Conservation (phyloP, 2,113 vertebrate genomes). For the Xyrauchen texanus region DNA sequence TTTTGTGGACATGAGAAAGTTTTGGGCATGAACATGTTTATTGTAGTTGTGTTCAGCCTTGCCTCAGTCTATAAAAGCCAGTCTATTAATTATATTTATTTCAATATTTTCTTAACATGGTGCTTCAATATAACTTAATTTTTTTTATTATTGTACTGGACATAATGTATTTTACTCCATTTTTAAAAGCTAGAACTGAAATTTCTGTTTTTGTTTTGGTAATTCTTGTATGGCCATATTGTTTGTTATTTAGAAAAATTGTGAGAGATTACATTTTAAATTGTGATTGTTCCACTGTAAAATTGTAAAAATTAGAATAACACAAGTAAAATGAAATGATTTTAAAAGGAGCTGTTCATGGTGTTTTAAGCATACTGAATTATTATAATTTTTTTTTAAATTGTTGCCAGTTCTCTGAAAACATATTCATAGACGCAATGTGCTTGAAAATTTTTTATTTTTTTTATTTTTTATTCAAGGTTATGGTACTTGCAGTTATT, state of each 20-base stretch:
- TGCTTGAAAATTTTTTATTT: no score
- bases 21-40: neutral
- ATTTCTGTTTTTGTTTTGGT: neutral
- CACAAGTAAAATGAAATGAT: conserved; percentile 65
- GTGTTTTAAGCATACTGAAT: neutral
- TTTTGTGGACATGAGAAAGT: neutral
- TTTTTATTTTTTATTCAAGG: neutral
- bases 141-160: conserved; percentile 65
- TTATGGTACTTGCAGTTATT: neutral
- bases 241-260: conserved; percentile 41
- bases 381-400: no score
- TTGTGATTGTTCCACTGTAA: conserved; percentile 73
- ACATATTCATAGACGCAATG: no score
- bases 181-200: conserved; percentile 52
- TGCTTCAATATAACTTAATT: conserved; percentile 77
- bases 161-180: conserved; percentile 61
- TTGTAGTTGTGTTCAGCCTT: conserved; percentile 46
- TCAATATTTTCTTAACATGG: conserved; percentile 77
- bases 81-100: conserved; percentile 75
- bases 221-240: conserved; percentile 37
- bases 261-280: conserved; percentile 41
- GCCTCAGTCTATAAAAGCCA: conserved; percentile 60
- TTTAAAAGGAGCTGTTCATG: conserved; percentile 42
- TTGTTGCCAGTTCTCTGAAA: no score
- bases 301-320: conserved; percentile 77